Evolutionary conservation across 2,113 vertebrate species (phyloP).

Genomic region (Porphyrio hochstetteri): DNA sequence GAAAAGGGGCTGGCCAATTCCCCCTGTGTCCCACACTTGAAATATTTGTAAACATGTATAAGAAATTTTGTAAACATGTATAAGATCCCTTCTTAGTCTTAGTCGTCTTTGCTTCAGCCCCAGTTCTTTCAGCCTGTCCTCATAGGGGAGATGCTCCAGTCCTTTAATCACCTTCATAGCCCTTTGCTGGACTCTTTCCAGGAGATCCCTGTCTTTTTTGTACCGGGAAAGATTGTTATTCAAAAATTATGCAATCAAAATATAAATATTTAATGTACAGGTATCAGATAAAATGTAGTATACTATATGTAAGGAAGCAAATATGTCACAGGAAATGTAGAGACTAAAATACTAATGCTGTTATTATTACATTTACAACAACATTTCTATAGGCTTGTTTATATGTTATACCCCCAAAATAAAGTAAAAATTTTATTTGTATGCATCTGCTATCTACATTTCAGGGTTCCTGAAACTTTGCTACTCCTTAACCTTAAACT

Average conservation of each 20-base stretch:
- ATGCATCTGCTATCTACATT: background rate
- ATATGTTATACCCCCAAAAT: background rate
- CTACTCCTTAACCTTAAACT: background rate
- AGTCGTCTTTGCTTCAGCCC: too few relatives aligned
- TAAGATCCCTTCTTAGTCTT: too few relatives aligned
- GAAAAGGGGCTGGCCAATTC: too few relatives aligned
- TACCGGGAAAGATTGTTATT: background rate
- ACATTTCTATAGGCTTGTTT: background rate
- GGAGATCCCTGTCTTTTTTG: too few relatives aligned
- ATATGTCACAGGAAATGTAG: background rate
- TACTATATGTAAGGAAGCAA: background rate
- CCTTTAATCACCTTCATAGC: too few relatives aligned
- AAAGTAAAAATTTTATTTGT: background rate
- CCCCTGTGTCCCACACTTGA: too few relatives aligned
- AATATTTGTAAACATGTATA: too few relatives aligned
- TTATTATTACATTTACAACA: background rate
- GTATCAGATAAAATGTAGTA: background rate
- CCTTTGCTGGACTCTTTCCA: too few relatives aligned
- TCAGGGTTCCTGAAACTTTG: background rate
- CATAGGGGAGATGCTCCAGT: too few relatives aligned
- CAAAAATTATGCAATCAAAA: background rate
- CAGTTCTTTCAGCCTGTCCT: too few relatives aligned
- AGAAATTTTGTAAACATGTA: too few relatives aligned
- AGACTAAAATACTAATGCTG: background rate
- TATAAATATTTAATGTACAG: background rate